Percentiles rank a stretch among this genome's conserved stretches.
Evolutionary conservation across 2,797 vertebrate genomes (phyloP).

Genomic region (Chiloscyllium punctatum): DNA sequence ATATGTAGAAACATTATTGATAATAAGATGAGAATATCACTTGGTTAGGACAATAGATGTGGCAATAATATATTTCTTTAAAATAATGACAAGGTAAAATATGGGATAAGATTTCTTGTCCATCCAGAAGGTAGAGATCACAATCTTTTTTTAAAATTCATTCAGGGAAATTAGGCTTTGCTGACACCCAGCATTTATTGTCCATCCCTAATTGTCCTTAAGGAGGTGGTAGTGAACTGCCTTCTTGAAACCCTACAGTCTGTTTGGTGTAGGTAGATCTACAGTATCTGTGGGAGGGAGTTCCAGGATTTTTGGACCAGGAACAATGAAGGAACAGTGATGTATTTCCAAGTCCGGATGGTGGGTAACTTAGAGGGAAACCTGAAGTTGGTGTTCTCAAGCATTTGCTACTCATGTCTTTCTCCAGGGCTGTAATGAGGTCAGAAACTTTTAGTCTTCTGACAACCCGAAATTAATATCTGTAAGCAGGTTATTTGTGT

Average conservation of each 20-base stretch:
- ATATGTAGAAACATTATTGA: neutral
- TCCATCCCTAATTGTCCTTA: too few relatives aligned
- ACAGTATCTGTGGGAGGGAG: too few relatives aligned
- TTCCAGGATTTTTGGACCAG: too few relatives aligned
- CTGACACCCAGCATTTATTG: too few relatives aligned
- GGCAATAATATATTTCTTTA: neutral
- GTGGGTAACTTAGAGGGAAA: too few relatives aligned
- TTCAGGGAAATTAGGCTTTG: too few relatives aligned
- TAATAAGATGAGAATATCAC: neutral
- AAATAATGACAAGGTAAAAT: neutral
- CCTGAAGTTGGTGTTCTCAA: too few relatives aligned
- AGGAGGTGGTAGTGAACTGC: too few relatives aligned
- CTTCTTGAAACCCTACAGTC: too few relatives aligned
- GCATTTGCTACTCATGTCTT: neutral
- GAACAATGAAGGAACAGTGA: too few relatives aligned
- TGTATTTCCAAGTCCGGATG: too few relatives aligned
- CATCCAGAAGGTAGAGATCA: neutral
- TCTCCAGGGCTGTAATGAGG: neutral
- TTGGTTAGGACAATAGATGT: neutral
- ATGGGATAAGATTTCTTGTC: neutral
- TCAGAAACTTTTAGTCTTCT: neutral
- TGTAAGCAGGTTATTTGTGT: neutral
- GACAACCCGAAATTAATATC: neutral
- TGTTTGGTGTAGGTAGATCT: too few relatives aligned
- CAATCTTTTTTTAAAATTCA: neutral